Evolutionary conservation across 2,113 vertebrate genomes (phyloP).

Genomic region (Xyrauchen texanus): DNA sequence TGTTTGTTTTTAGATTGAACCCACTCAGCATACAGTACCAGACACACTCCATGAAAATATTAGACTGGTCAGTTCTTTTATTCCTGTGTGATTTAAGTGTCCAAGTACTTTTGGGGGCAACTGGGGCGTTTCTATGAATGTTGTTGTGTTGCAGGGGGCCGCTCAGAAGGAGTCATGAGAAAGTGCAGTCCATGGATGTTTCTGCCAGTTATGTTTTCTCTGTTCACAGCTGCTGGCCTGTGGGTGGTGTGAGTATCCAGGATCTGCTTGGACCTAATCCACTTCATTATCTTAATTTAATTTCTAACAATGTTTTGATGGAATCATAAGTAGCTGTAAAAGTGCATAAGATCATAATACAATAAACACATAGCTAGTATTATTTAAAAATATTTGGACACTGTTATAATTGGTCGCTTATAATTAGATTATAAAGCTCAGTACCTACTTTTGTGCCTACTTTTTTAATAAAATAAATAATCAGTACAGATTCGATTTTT

Average conservation of each 20-base stretch:
- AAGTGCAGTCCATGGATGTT: slow-evolving; percentile 87
- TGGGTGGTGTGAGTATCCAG: slow-evolving; percentile 86
- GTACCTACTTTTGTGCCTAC: too few species aligned
- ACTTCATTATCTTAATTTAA: not conserved
- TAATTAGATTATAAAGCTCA: too few species aligned
- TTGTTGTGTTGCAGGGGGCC: slow-evolving; percentile 6
- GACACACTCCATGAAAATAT: not conserved
- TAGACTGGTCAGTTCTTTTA: slow-evolving; percentile 8
- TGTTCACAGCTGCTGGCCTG: slow-evolving; percentile 83
- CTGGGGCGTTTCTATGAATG: not conserved
- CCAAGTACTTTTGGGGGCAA: not conserved
- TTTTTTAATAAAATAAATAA: too few species aligned
- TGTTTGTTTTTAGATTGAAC: slow-evolving; percentile 28
- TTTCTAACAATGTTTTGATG: not conserved
- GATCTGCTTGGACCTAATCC: not conserved
- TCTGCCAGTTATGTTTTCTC: slow-evolving; percentile 81
- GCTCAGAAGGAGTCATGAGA: slow-evolving; percentile 63
- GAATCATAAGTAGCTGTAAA: too few species aligned
- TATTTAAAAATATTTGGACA: too few species aligned
- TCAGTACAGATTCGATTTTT: not conserved
- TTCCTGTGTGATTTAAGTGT: not conserved
- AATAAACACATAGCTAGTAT: too few species aligned
- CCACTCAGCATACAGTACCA: not conserved
- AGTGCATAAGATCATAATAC: too few species aligned
- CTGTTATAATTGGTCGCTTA: too few species aligned